Conservation (phyloP, 92 coral and sea anemone species). For the Porites lobata region DNA sequence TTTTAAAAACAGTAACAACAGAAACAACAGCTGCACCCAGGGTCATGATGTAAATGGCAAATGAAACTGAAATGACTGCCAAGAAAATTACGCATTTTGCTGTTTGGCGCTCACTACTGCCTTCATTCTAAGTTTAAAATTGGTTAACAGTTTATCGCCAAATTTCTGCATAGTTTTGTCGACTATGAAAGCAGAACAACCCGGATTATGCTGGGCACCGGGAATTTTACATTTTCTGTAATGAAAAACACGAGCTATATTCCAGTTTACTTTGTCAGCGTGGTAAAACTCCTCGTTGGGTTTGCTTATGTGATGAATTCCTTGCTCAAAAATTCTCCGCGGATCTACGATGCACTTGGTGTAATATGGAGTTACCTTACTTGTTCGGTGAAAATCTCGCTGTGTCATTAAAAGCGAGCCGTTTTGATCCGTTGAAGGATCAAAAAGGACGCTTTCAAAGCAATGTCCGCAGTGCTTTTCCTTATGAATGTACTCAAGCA, state of each 20-base stretch:
- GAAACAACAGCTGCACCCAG: too few species aligned
- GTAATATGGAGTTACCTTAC: constrained; percentile 10
- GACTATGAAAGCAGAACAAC: constrained; percentile 3
- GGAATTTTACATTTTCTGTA: constrained; percentile 61
- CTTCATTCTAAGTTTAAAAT: background rate
- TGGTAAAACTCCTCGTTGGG: constrained; percentile 34
- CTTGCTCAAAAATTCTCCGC: constrained; percentile 58
- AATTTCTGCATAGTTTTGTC: constrained; percentile 49
- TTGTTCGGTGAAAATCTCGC: constrained; percentile 4
- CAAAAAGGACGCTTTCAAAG: constrained; percentile 65
- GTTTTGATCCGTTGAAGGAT: constrained; percentile 21
- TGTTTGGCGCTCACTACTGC: too few species aligned
- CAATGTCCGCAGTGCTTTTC: constrained; percentile 67
- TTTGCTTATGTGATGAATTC: constrained; percentile 54
- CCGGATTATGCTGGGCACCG: background rate
- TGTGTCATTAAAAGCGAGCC: constrained; percentile 14
- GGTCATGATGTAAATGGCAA: too few species aligned
- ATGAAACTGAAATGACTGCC: too few species aligned
- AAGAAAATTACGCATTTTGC: too few species aligned
- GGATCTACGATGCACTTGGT: constrained; percentile 76
- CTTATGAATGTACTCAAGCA: constrained; percentile 48
- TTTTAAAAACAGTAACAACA: too few species aligned
- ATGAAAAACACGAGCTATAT: constrained; percentile 68
- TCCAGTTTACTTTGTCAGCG: constrained; percentile 22
- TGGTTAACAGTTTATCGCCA: constrained; percentile 9